phyloP scores from a whole-genome alignment of 2,888 invertebrate species.

The Heteropelma amictum region DNA sequence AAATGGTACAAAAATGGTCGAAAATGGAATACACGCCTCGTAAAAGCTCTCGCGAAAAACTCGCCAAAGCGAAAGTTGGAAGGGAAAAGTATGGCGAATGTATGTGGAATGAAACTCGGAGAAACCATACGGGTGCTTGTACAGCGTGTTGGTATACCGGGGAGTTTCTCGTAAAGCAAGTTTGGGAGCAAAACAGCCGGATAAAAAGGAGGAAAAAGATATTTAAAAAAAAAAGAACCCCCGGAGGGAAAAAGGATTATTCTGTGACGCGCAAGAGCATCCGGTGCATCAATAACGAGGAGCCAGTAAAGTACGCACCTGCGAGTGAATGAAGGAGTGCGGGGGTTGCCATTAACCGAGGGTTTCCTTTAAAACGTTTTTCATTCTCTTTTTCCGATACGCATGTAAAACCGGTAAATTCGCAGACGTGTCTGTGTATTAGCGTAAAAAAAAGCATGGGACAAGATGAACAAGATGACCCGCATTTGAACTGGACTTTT shows the following conservation, averaged over 20 bases:
- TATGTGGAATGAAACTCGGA: not conserved
- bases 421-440: not conserved
- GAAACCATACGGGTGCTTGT: slow-evolving; percentile 16
- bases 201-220: slow-evolving; percentile 1
- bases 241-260: not conserved
- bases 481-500: too few species aligned
- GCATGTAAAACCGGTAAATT: not conserved
- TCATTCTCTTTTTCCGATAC: slow-evolving; percentile 9
- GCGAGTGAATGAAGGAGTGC: slow-evolving; percentile 8
- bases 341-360: slow-evolving; percentile 14
- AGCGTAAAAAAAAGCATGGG: too few species aligned
- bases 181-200: slow-evolving; percentile 1
- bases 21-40: too few species aligned
- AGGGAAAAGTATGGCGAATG: too few species aligned
- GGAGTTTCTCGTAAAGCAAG: slow-evolving; percentile 22
- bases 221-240: not conserved
- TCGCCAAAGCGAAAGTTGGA: not conserved
- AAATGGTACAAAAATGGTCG: too few species aligned
- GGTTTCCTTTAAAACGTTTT: slow-evolving; percentile 15
- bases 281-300: slow-evolving; percentile 27
- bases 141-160: not conserved
- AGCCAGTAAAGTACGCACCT: too few species aligned
- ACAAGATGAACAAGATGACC: too few species aligned
- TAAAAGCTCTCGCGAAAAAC: not conserved
- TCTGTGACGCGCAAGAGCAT: slow-evolving; percentile 19